phyloP scores from a whole-genome alignment of 2,113 vertebrate species.

The Gavialis gangeticus region DNA sequence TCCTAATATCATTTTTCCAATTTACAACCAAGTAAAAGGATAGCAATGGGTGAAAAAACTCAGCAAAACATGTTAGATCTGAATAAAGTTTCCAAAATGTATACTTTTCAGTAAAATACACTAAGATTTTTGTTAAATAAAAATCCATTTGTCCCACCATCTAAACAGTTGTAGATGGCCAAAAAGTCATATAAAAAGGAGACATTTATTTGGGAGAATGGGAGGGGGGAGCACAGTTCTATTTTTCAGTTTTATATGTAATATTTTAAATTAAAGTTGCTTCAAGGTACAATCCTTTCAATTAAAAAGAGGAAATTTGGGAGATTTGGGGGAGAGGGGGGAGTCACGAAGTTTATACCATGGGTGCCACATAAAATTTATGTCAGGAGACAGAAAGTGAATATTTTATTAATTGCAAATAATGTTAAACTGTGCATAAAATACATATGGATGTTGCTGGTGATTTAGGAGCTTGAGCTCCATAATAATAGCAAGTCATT shows the following conservation, averaged over 20 bases:
- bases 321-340: too few species aligned
- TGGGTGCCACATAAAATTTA: too few species aligned
- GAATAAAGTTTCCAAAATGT: neutral
- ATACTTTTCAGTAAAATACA: neutral
- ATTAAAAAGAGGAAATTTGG: too few species aligned
- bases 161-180: neutral
- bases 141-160: neutral
- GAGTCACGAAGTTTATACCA: too few species aligned
- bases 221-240: too few species aligned
- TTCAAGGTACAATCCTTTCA: too few species aligned
- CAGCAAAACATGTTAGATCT: neutral
- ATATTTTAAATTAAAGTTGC: neutral
- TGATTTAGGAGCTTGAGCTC: neutral
- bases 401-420: neutral
- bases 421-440: neutral
- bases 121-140: neutral
- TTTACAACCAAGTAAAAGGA: neutral
- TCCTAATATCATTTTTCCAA: neutral
- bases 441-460: fast-evolving
- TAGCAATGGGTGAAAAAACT: neutral
- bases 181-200: neutral
- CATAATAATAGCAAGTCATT: neutral
- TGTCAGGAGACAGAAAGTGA: neutral
- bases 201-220: neutral
- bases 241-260: neutral